Percentiles rank a stretch among this genome's conserved stretches.
Conservation (phyloP, 2,113 vertebrate genomes). For the Riparia riparia region DNA sequence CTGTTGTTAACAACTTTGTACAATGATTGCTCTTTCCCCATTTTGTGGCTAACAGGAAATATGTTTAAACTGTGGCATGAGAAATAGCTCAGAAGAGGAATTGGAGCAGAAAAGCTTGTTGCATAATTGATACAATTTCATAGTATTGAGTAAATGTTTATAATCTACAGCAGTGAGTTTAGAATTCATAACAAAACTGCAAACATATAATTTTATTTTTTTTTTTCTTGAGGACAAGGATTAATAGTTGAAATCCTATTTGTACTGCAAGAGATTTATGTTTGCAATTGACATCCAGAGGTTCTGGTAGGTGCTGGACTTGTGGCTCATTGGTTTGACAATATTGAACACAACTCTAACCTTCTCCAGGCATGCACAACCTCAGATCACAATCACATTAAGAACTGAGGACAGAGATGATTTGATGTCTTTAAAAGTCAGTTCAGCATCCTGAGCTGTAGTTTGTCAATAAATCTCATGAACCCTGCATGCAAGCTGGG, state of each 20-base stretch:
- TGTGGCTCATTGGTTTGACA: background rate
- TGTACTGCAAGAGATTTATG: background rate
- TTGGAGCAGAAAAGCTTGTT: constrained; percentile 8
- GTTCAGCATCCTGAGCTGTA: background rate
- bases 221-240: background rate
- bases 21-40: constrained; percentile 11
- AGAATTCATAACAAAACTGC: background rate
- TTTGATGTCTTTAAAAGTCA: background rate
- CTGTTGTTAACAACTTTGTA: background rate
- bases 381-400: background rate
- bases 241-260: background rate
- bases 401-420: background rate
- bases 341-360: background rate
- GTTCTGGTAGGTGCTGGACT: background rate
- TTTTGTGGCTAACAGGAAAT: constrained; percentile 29
- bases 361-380: background rate
- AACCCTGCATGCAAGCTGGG: background rate
- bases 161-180: background rate
- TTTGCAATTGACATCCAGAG: background rate
- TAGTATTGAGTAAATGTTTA: constrained; percentile 1
- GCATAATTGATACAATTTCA: background rate
- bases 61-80: background rate
- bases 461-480: background rate
- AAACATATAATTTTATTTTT: background rate
- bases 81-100: constrained; percentile 7